Base-by-base conservation (phyloP, 2,888 invertebrate genomes). In the Leistus spinibarbis region DNA sequence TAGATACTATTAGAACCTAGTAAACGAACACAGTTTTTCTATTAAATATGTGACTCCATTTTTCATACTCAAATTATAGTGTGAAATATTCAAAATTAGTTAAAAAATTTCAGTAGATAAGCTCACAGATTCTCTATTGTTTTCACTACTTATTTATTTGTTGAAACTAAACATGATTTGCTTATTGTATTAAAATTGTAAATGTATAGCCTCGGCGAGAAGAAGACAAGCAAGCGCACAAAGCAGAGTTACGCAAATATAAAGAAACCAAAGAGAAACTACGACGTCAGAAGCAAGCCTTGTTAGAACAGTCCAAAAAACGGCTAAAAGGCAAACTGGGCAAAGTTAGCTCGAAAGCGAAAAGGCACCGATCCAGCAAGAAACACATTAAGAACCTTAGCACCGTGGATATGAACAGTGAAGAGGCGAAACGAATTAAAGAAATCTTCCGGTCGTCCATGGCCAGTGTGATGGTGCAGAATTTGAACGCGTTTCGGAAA, bases 401-500 rank as follows among this genome's bases (percentile, higher is more conserved):
- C 27, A 60, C 81, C 5, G 77, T 78, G 54, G 84, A 84, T 71
- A 86, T 85, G 69, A 82, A 85, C 53, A 87, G 85, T 76, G 89
- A 89, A 78, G 78, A 86, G 3, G 91, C 91, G 54, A 88, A 92
- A 69, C 91, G 91, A 82, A 93, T 94, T 77, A 96, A 96, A 86
- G 97, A 97, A 81, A 90, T 91, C 79, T 97, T 98, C 87, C 89
- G 95, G 70, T 89, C 91, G 80, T 90, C 88, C 81, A 92, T 93
- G 90, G 93, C 93, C 13, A 90, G 92, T 62, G 93, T 94, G 23
- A 94, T 96, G 88, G 95, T 96, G 78, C 91, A 92, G 76, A 93
- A 94, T 82, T 89, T 98, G 76, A 96, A 95, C 86, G 95, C 95
- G 0, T 98, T 95, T 86, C 88, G 96, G 70, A 95, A 94, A 82